Evolutionary conservation across 1,140 invertebrate genomes (phyloP).

Genomic region (Nasonia vitripennis): DNA sequence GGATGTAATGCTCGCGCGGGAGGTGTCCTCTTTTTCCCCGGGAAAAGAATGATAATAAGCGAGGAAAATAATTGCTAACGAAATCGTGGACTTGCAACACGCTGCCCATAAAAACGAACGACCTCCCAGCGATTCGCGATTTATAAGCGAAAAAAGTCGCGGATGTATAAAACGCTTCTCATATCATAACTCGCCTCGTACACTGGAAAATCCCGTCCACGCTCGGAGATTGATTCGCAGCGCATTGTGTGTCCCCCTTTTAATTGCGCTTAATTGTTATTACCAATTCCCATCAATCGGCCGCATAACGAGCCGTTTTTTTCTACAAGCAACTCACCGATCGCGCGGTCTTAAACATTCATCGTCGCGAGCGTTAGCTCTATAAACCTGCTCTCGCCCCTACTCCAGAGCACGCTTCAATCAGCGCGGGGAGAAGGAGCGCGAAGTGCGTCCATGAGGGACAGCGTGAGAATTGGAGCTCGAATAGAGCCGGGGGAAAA

Average conservation of each 20-base stretch:
- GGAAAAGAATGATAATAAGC: not conserved
- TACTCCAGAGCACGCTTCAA: not conserved
- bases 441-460: not conserved
- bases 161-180: not conserved
- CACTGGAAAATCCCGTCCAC: not conserved
- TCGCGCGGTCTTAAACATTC: not conserved
- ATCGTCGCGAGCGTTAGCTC: not conserved
- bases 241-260: conserved; percentile 9
- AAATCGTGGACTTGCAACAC: not conserved
- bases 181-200: conserved; percentile 25
- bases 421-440: not conserved
- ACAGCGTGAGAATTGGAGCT: conserved; percentile 44
- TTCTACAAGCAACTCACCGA: not conserved
- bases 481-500: conserved; percentile 7
- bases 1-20: not conserved
- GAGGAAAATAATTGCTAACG: not conserved
- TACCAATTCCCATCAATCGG: conserved; percentile 17
- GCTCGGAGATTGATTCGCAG: conserved; percentile 8
- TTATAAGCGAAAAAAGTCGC: not conserved
- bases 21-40: not conserved
- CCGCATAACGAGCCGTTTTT: conserved; percentile 17
- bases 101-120: not conserved
- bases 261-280: conserved; percentile 42
- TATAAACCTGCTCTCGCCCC: not conserved
- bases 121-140: not conserved